A percentile compares a stretch with the other conserved stretches of the same genome.
phyloP scores from a whole-genome alignment of 2,888 invertebrate species.

The Limulus polyphemus region DNA sequence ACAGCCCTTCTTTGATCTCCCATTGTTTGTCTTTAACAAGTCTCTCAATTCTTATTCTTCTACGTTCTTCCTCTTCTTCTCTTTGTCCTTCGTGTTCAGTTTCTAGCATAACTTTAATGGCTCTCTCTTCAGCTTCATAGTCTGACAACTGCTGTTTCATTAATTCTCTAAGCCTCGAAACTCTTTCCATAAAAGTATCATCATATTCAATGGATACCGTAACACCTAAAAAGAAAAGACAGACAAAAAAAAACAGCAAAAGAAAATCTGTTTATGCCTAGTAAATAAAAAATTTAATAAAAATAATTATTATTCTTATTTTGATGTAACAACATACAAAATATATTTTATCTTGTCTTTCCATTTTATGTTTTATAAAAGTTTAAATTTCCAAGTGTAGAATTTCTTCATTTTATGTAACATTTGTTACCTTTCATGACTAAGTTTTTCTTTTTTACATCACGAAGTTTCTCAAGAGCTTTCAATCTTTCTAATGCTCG shows the following conservation, averaged over 20 bases:
- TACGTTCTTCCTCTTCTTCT: conserved; percentile 10
- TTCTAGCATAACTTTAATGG: conserved; percentile 21
- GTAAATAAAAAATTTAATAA: too few relatives aligned
- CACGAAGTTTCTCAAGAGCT: conserved; percentile 18
- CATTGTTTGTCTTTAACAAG: conserved; percentile 7
- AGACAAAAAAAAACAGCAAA: not conserved
- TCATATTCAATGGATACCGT: not conserved
- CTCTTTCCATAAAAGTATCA: conserved; percentile 8
- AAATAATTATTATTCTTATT: too few relatives aligned
- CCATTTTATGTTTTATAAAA: too few relatives aligned
- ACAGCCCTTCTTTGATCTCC: conserved; percentile 7
- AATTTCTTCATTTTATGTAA: too few relatives aligned
- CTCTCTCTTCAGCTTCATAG: conserved; percentile 20
- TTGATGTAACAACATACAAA: too few relatives aligned
- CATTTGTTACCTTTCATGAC: conserved; percentile 3
- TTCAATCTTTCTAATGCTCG: conserved; percentile 14
- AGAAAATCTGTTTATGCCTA: not conserved
- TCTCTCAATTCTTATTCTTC: not conserved
- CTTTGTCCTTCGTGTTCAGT: conserved; percentile 15
- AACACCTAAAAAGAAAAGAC: conserved; percentile 3
- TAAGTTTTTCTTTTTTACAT: conserved; percentile 15
- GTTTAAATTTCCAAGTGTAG: too few relatives aligned
- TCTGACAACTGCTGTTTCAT: conserved; percentile 11
- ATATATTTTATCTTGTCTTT: too few relatives aligned
- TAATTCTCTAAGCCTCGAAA: conserved; percentile 3